Evolutionary conservation across 2,797 vertebrate genomes (phyloP).

Genomic region (Denticeps clupeoides): DNA sequence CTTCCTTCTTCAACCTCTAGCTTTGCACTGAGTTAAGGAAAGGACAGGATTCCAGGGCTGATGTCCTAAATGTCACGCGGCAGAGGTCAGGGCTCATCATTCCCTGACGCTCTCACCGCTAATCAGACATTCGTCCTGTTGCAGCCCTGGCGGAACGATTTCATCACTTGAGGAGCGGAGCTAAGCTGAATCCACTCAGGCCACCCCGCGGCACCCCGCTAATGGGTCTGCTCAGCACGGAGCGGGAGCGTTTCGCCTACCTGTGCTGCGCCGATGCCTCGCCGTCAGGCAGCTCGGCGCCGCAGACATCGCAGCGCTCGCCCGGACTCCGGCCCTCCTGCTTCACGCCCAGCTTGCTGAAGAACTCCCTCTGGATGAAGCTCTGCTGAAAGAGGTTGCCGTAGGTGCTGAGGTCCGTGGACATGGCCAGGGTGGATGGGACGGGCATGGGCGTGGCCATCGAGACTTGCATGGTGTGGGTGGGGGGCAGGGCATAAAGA

Average conservation of each 20-base stretch:
- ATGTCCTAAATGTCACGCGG: too few relatives aligned
- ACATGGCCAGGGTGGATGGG: constrained; percentile 73
- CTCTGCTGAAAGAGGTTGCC: constrained; percentile 85
- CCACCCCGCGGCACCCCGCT: not conserved
- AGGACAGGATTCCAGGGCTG: too few relatives aligned
- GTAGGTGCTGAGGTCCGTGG: constrained; percentile 86
- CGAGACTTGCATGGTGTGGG: constrained; percentile 69
- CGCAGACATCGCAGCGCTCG: constrained; percentile 83
- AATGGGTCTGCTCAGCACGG: too few relatives aligned
- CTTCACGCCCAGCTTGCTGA: constrained; percentile 86
- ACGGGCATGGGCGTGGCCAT: constrained; percentile 65
- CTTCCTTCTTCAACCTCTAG: too few relatives aligned
- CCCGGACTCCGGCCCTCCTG: constrained; percentile 64
- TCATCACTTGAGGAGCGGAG: not conserved
- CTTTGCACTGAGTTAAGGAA: too few relatives aligned
- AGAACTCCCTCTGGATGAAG: constrained; percentile 91
- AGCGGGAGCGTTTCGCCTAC: too few relatives aligned
- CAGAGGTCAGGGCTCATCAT: too few relatives aligned
- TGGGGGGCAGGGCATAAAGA: constrained; percentile 71
- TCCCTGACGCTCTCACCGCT: too few relatives aligned
- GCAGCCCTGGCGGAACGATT: not conserved
- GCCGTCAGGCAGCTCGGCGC: constrained; percentile 80
- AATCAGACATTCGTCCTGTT: not conserved
- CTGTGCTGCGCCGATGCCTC: constrained; percentile 92
- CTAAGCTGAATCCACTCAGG: not conserved